Conservation (phyloP, 2,888 invertebrate species). For the Drosophila mimetica region DNA sequence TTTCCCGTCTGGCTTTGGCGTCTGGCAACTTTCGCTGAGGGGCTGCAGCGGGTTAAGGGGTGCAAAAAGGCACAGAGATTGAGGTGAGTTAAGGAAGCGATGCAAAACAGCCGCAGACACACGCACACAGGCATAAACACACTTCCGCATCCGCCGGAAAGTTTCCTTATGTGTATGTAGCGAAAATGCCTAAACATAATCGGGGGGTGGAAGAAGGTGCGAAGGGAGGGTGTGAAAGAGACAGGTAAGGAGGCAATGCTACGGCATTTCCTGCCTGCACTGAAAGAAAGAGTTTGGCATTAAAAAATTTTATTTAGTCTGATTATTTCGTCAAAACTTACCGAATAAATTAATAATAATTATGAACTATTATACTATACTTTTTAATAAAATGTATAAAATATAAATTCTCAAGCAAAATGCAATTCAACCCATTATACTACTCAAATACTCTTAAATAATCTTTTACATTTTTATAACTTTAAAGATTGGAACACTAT, state of each 20-base stretch:
- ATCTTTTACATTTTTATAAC: too few species aligned
- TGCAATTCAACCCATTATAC: too few species aligned
- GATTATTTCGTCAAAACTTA: too few species aligned
- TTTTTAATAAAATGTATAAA: too few species aligned
- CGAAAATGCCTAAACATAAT: constrained; percentile 59
- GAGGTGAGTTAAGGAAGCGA: constrained; percentile 30
- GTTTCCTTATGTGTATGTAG: constrained; percentile 30
- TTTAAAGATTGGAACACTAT: too few species aligned
- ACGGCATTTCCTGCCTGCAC: constrained; percentile 41
- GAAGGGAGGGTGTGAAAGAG: background rate
- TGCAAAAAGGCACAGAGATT: constrained; percentile 7
- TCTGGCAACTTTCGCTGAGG: constrained; percentile 59
- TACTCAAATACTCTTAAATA: too few species aligned
- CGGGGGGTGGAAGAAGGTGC: constrained; percentile 40
- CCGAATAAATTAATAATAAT: too few species aligned
- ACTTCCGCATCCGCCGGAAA: constrained; percentile 53
- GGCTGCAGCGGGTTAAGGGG: constrained; percentile 10
- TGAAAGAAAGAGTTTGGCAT: background rate
- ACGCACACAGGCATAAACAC: constrained; percentile 26
- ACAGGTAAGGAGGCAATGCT: background rate
- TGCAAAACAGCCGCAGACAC: constrained; percentile 40
- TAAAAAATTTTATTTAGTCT: too few species aligned
- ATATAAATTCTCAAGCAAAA: too few species aligned
- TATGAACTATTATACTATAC: too few species aligned
- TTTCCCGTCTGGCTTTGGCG: constrained; percentile 59